Base-by-base conservation (phyloP, 2,888 invertebrate species). In the Spisula subtruncata region DNA sequence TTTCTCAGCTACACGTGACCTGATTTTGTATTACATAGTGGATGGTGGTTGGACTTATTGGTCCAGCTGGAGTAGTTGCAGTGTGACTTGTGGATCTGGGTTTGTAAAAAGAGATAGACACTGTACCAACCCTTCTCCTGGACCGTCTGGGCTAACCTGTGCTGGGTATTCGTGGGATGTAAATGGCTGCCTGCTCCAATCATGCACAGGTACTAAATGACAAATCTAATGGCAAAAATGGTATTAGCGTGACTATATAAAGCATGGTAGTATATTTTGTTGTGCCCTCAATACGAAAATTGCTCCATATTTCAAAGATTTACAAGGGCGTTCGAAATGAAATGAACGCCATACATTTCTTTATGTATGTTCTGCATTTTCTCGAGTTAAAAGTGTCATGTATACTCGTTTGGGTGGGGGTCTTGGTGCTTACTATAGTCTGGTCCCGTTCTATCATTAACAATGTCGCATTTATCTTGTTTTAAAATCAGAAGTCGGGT, bases 101-200 rank as follows among this genome's bases (percentile, higher is more conserved):
- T 32, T 82, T 5, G 16, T 54, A 29, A 51, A 29, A 48, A 41
- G 82, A 10, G 82, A 82, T 54, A 51, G 82, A n/a, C n/a, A 14
- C 18, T 82, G 82, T 29, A 54, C 82, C 5, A 82, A 82, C 48
- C 82, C 82, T 54, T 82, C 25, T 35, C 82, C 82, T 0, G 82
- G 54, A 16, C 82, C 82, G 4, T 6, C 12, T 32, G 82, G 82
- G 0, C 32, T 16, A 32, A 32, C 8, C 5, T 82, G 82, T 54
- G 29, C 16, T 82, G 54, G 82, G 0, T 54, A 82, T 35, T 54
- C 82, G 0, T 14, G 54, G 29, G 82, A 82, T 29, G 82, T 54
- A 25, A 29, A 51, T 18, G 29, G 54, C 18, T 82, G 82, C 54
- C 54, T 25, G 32, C 29, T 16, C 0, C 6, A 18, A 25, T 32